Conservation (phyloP, 2,888 invertebrate species). For the Drosophila neotestacea region DNA sequence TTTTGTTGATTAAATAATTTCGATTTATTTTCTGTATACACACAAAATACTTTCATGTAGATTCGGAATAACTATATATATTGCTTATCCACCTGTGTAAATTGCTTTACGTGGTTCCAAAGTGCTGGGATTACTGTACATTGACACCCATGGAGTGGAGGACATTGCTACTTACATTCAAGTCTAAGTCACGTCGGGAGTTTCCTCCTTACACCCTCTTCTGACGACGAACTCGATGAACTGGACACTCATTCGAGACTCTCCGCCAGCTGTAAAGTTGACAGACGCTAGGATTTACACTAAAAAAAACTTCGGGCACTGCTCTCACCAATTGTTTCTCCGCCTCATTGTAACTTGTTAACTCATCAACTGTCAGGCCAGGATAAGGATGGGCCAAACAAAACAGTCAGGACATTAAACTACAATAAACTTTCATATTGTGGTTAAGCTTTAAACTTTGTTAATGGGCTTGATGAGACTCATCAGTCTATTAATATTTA, state of each 20-base stretch:
- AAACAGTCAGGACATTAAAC: slow-evolving; percentile 14
- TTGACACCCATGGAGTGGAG: slow-evolving; percentile 76
- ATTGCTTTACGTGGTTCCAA: slow-evolving; percentile 78
- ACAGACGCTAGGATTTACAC: slow-evolving; percentile 15
- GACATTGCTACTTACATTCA: slow-evolving; percentile 73
- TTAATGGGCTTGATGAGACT: neutral
- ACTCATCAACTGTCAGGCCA: slow-evolving; percentile 4
- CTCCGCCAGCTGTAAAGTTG: slow-evolving; percentile 7
- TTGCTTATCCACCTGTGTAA: slow-evolving; percentile 52
- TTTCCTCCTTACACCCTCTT: slow-evolving; percentile 64
- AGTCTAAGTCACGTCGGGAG: slow-evolving; percentile 70
- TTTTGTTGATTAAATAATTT: slow-evolving; percentile 6
- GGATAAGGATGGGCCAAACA: slow-evolving; percentile 21
- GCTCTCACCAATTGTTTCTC: slow-evolving; percentile 18
- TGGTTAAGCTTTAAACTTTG: slow-evolving; percentile 1
- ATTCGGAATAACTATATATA: slow-evolving; percentile 63
- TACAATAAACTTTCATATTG: slow-evolving; percentile 29
- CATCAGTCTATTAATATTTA: slow-evolving; percentile 9
- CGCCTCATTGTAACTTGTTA: neutral
- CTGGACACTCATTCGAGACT: neutral
- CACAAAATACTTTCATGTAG: slow-evolving; percentile 12
- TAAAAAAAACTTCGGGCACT: neutral
- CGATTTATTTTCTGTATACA: neutral
- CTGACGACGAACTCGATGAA: slow-evolving; percentile 57
- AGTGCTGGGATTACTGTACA: slow-evolving; percentile 79